Evolutionary conservation across 23 tunicate species (phyloP).

Genomic region (Aplidium turbinatum): DNA sequence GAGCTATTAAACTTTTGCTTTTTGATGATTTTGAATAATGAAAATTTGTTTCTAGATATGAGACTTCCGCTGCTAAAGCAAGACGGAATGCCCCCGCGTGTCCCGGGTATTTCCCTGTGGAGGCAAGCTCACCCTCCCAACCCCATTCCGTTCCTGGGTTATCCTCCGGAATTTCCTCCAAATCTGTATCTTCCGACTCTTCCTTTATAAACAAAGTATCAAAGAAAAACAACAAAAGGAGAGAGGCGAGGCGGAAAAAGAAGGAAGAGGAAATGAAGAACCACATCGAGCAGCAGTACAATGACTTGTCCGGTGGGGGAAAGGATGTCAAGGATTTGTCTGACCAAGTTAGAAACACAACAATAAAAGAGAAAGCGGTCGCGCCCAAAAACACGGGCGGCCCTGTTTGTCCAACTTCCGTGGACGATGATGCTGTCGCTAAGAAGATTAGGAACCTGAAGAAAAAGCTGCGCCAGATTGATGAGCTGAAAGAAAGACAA

Average conservation of each 20-base stretch:
- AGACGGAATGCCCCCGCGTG: slow-evolving; percentile 79
- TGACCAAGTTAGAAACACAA: too few relatives aligned
- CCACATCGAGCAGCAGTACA: slow-evolving; percentile 51
- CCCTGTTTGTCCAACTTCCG: too few relatives aligned
- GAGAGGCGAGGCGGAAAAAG: slow-evolving; percentile 61
- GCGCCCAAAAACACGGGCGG: too few relatives aligned
- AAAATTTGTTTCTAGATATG: slow-evolving; percentile 14
- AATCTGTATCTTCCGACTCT: background rate
- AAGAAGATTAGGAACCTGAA: too few relatives aligned
- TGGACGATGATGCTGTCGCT: too few relatives aligned
- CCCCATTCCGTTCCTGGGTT: slow-evolving; percentile 35
- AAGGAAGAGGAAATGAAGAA: slow-evolving; percentile 36
- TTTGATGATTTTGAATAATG: background rate
- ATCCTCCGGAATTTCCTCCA: slow-evolving; percentile 1
- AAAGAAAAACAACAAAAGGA: slow-evolving; percentile 57
- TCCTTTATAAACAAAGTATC: slow-evolving; percentile 56
- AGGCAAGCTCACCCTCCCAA: background rate
- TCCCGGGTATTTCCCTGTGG: slow-evolving; percentile 59
- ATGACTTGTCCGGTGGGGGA: slow-evolving; percentile 22
- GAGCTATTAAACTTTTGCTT: background rate
- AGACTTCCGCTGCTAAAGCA: slow-evolving; percentile 46
- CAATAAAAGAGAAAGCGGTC: too few relatives aligned
- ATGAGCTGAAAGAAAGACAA: too few relatives aligned
- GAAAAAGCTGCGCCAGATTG: too few relatives aligned
- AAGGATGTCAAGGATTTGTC: slow-evolving; percentile 35